Percentiles rank a stretch among this genome's conserved stretches.
Conservation (phyloP, 2,888 invertebrate species). For the Athetis lepigone region DNA sequence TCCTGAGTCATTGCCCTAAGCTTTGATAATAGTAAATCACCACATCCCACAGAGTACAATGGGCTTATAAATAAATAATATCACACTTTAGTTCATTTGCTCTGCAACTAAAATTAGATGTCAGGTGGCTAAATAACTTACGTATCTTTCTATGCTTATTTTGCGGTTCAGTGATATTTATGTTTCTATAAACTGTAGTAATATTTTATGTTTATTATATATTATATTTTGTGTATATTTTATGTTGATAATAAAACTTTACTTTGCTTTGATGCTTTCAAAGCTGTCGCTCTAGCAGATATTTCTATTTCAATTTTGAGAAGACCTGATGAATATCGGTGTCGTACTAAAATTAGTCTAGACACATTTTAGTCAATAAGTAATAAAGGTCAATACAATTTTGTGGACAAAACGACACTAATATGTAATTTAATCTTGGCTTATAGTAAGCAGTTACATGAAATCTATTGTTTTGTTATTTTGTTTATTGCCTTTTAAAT, state of each 20-base stretch:
- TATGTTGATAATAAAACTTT: not conserved
- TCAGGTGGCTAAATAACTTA: not conserved
- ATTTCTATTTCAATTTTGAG: not conserved
- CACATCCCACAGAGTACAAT: conserved; percentile 1
- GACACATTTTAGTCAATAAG: too few relatives aligned
- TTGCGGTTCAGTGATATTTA: not conserved
- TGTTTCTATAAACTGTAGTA: not conserved
- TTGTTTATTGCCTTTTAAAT: too few relatives aligned
- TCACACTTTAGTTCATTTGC: not conserved
- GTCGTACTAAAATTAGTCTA: not conserved
- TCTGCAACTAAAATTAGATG: not conserved
- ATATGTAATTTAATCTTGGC: too few relatives aligned
- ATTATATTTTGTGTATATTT: too few relatives aligned
- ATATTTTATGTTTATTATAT: not conserved
- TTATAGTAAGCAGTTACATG: too few relatives aligned
- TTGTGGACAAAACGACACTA: too few relatives aligned
- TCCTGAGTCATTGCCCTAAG: conserved; percentile 5
- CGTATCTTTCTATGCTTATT: not conserved
- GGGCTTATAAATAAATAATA: conserved; percentile 20
- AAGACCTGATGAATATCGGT: not conserved
- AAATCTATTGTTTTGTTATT: too few relatives aligned
- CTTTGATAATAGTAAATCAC: conserved; percentile 19
- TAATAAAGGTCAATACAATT: too few relatives aligned
- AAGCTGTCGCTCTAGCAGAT: not conserved
- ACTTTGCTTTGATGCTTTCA: not conserved